These are phyloP conservation scores for Pyrgus malvae DNA, from an alignment of 2,888 invertebrate species.

Conservation along the genomic window DNA sequence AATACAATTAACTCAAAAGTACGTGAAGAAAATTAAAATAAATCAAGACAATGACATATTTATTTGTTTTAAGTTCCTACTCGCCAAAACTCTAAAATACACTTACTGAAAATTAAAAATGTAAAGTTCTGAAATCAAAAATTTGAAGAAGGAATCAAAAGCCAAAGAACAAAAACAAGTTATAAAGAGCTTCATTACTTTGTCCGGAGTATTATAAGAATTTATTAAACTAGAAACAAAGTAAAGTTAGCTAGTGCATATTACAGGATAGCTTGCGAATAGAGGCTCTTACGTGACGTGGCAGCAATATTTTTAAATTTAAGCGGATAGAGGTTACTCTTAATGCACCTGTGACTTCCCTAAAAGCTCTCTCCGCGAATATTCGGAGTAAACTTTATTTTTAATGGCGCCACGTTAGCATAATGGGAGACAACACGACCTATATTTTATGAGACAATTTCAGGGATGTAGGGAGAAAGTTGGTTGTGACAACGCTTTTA, in stretches of 20 bases:
- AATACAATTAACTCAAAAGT: too few species aligned
- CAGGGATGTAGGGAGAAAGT: constrained; percentile 62
- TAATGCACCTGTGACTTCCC: constrained; percentile 75
- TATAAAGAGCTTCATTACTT: background rate
- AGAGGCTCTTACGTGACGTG: constrained; percentile 38
- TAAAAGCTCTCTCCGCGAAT: constrained; percentile 69
- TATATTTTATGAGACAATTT: constrained; percentile 73
- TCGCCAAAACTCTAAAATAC: too few species aligned
- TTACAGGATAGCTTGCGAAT: constrained; percentile 29
- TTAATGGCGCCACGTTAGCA: constrained; percentile 70
- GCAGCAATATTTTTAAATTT: constrained; percentile 66
- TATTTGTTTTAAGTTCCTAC: too few species aligned
- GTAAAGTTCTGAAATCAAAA: too few species aligned
- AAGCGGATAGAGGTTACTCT: constrained; percentile 58
- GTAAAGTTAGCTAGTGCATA: constrained; percentile 14
- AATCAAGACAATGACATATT: too few species aligned
- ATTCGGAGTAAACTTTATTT: constrained; percentile 70
- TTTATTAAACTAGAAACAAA: constrained; percentile 1
- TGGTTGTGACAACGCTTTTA: constrained; percentile 70
- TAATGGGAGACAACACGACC: constrained; percentile 75
- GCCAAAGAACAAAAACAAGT: background rate
- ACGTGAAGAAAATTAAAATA: too few species aligned
- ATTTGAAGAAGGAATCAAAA: too few species aligned
- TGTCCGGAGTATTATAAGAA: background rate
- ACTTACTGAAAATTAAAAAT: too few species aligned